Conservation (phyloP, 2,113 vertebrate genomes). For the Nyctibius bracteatus region DNA sequence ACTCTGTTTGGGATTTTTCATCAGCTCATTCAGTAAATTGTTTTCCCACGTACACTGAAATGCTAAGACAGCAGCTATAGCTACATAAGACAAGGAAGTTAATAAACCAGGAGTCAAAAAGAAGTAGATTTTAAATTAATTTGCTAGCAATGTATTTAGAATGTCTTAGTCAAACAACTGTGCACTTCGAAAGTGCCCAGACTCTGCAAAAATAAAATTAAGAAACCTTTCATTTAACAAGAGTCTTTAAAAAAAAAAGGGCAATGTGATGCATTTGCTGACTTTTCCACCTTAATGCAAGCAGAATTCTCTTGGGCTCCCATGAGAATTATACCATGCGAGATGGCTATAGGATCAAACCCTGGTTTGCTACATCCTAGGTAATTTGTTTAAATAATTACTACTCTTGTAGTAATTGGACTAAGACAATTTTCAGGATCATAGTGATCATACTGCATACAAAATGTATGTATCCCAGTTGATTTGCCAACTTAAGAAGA, state of each 20-base stretch:
- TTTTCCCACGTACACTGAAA: constrained; percentile 15
- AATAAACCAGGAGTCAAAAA: constrained; percentile 9
- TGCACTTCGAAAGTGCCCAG: not conserved
- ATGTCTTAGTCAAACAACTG: not conserved
- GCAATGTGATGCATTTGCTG: not conserved
- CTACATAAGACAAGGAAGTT: not conserved
- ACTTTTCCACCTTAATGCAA: not conserved
- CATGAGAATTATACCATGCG: not conserved
- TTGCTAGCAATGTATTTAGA: not conserved
- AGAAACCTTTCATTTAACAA: not conserved
- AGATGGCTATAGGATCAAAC: not conserved
- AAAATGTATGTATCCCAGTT: not conserved
- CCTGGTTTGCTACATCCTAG: not conserved
- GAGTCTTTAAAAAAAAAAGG: not conserved
- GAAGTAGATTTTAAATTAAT: not conserved
- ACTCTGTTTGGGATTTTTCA: not conserved
- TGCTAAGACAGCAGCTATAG: constrained; percentile 13
- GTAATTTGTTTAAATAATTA: not conserved
- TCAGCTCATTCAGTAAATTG: not conserved
- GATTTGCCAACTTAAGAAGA: not conserved
- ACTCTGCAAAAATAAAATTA: not conserved
- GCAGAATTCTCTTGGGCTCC: not conserved
- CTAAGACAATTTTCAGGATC: not conserved
- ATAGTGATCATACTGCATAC: not conserved
- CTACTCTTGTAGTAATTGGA: not conserved